These are phyloP conservation scores for Allophyes oxyacanthae DNA, from an alignment of 2,888 invertebrate species.

Conservation along the genomic window DNA sequence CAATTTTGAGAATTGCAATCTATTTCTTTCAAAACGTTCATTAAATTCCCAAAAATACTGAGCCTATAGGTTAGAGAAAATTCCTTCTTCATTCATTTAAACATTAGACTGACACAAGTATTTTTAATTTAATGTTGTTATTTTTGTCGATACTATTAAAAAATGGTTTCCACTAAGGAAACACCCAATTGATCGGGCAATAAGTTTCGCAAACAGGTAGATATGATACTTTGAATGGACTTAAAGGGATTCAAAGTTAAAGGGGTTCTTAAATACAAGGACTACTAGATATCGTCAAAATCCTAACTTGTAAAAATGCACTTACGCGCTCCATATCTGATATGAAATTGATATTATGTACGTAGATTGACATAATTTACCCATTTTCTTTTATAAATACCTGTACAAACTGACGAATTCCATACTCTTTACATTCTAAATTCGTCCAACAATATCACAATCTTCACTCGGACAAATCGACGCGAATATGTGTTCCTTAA, in stretches of 20 bases:
- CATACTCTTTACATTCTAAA: conserved; percentile 56
- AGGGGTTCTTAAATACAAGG: conserved; percentile 39
- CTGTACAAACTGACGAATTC: conserved; percentile 70
- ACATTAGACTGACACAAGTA: conserved; percentile 2
- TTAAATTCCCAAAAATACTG: neutral
- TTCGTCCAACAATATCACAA: conserved; percentile 72
- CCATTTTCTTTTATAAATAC: conserved; percentile 68
- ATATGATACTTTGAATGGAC: conserved; percentile 35
- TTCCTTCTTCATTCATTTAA: neutral
- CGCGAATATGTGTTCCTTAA: conserved; percentile 38
- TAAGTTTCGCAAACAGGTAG: conserved; percentile 11
- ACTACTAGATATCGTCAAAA: conserved; percentile 44
- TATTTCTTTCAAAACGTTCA: neutral
- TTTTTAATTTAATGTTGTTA: too few relatives aligned
- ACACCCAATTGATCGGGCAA: neutral
- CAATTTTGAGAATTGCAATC: conserved; percentile 2
- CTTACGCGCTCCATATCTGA: conserved; percentile 75
- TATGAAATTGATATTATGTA: conserved; percentile 87
- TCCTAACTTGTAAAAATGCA: conserved; percentile 64
- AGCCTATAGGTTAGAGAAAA: conserved; percentile 2
- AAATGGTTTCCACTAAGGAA: conserved; percentile 7
- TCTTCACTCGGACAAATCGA: conserved; percentile 60
- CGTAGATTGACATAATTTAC: conserved; percentile 84
- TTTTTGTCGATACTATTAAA: neutral
- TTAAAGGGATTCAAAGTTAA: conserved; percentile 39